Evolutionary conservation across 2,113 vertebrate species (phyloP), one percentile per base, ranked within the genome.

Genomic region (Thymallus thymallus): DNA sequence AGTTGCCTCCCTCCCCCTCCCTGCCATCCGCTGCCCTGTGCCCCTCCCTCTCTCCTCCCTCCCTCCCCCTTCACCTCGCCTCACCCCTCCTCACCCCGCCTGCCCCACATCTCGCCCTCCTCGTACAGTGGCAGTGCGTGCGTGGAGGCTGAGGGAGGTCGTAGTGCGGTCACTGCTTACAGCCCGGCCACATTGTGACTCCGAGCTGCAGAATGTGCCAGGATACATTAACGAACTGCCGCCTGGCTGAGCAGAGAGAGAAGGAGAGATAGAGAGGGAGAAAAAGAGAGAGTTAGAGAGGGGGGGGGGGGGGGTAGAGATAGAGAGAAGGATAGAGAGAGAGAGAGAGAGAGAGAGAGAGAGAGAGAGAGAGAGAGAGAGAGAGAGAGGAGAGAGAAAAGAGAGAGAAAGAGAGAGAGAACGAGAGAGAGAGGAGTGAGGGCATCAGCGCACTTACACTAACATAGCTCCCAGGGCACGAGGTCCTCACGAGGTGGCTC

Each of bases 401-500:
- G 61, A 68, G 4, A 65, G 72, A 67, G 30, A 62, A 29, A 71
- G 73, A 65, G 63, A 71, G 46, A n/a, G 45, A 35, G 23, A 63
- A 20, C 24, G 10, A 56, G 13, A 23, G 7, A 18, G 64, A 45
- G 16, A 75, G 32, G 73, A 58, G 32, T 6, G 22, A 65, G 73
- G 78, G 82, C 89, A 91, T 92, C 82, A 88, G 92, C 83, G 81
- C 91, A 91, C 87, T 94, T 92, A 92, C 91, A 92, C 76, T 73
- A 83, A 82, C 80, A 79, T 78, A 74, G 85, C 77, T 87, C 82
- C 74, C 14, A 72, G 85, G 88, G 75, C 79, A 26, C 72, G 24
- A 58, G 80, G 82, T 87, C 87, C 77, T 82, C 69, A 71, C 82
- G 76, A 88, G 87, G 83, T 78, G 77, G 79, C 77, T 89, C 82